Conservation (phyloP, 2,797 vertebrate species). For the Tokudaia muenninki region DNA sequence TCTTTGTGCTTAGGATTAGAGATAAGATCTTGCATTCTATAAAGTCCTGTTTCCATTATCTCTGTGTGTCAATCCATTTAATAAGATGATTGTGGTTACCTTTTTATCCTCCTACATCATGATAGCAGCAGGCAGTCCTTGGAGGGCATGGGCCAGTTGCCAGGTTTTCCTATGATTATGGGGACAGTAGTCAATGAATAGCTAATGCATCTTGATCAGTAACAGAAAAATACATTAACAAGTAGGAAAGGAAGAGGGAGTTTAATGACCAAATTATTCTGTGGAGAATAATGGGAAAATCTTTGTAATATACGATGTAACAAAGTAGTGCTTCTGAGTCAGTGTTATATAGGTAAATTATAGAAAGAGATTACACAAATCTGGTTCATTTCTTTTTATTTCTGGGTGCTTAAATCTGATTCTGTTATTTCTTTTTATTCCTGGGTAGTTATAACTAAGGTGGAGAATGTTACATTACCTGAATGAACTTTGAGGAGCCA, state of each 20-base stretch:
- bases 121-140: not conserved
- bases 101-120: not conserved
- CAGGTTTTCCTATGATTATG: not conserved
- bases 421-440: slow-evolving; percentile 6
- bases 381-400: not conserved
- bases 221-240: not conserved
- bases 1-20: not conserved
- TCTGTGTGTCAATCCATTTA: not conserved
- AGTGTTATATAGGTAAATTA: not conserved
- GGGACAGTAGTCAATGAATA: not conserved
- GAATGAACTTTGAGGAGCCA: not conserved
- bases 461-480: not conserved
- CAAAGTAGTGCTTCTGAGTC: not conserved
- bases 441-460: slow-evolving; percentile 10
- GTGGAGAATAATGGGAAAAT: not conserved
- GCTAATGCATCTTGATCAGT: not conserved
- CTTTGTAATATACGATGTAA: not conserved
- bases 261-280: not conserved
- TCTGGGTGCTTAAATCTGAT: not conserved
- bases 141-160: not conserved
- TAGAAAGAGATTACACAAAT: not conserved
- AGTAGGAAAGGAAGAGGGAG: not conserved
- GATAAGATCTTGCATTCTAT: slow-evolving; percentile 22
- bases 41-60: not conserved
- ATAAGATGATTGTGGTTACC: not conserved